phyloP scores from a whole-genome alignment of 2,888 invertebrate genomes.

The Cecidostiba fungosa region DNA sequence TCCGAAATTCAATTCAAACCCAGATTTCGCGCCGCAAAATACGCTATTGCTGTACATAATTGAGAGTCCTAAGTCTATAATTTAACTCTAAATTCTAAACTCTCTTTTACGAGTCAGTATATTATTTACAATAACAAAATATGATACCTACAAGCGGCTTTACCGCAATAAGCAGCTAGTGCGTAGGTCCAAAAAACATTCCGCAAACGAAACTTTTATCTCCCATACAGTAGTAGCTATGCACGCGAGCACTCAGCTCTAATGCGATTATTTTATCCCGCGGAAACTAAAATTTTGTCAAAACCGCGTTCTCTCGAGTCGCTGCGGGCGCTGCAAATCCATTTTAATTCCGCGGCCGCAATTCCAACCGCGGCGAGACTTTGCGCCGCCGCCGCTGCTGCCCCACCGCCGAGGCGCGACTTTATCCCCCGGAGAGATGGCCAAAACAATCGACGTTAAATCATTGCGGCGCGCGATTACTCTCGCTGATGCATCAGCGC shows the following conservation, averaged over 20 bases:
- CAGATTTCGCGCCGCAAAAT: too few relatives aligned
- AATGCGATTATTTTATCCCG: not conserved
- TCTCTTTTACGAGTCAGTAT: too few relatives aligned
- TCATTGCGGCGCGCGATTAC: slow-evolving; percentile 27
- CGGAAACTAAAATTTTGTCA: not conserved
- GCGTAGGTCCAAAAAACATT: too few relatives aligned
- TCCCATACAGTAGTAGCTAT: too few relatives aligned
- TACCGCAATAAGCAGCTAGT: too few relatives aligned
- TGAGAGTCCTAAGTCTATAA: too few relatives aligned
- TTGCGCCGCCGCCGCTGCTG: not conserved
- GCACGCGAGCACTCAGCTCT: not conserved
- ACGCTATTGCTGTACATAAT: too few relatives aligned
- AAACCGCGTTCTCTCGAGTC: not conserved
- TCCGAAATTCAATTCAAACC: too few relatives aligned
- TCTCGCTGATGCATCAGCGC: not conserved
- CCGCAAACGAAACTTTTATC: not conserved
- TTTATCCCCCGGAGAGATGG: not conserved
- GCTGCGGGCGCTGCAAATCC: too few relatives aligned
- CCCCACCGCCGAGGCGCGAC: not conserved
- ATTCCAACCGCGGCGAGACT: slow-evolving; percentile 23
- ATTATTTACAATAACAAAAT: too few relatives aligned
- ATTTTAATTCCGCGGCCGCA: slow-evolving; percentile 29
- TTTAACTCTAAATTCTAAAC: too few relatives aligned
- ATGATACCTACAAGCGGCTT: too few relatives aligned
- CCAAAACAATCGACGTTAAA: slow-evolving; percentile 40